Evolutionary conservation across 2,113 vertebrate species (phyloP).

Genomic region (Nycticorax nycticorax): DNA sequence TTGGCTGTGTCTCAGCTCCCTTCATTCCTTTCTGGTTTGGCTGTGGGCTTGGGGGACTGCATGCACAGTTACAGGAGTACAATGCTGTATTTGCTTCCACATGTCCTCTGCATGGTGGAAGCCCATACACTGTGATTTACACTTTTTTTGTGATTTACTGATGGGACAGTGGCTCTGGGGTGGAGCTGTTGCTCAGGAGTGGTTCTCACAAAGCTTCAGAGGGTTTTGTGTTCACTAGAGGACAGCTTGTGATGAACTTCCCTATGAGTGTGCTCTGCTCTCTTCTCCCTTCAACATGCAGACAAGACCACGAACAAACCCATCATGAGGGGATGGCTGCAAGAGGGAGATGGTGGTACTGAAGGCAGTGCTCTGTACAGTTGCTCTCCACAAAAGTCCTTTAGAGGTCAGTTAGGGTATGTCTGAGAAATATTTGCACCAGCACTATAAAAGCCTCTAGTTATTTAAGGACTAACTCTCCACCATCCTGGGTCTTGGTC

Average conservation of each 20-base stretch:
- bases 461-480: neutral
- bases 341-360: neutral
- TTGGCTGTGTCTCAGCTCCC: neutral
- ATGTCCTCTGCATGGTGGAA: neutral
- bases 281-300: neutral
- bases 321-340: neutral
- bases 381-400: neutral
- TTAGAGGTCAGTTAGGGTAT: neutral
- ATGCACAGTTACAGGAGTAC: neutral
- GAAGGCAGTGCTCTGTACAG: neutral
- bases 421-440: neutral
- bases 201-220: neutral
- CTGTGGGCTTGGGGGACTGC: neutral
- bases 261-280: neutral
- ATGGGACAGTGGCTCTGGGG: fast-evolving
- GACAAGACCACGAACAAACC: neutral
- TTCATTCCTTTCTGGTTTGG: neutral
- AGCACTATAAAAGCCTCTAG: neutral
- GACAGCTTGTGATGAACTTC: neutral
- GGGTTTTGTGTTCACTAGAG: neutral
- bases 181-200: neutral
- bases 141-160: neutral
- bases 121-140: neutral
- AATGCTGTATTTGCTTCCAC: neutral
- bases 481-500: neutral